phyloP scores from a whole-genome alignment of 2,888 invertebrate species.

The Heliconius cydno region DNA sequence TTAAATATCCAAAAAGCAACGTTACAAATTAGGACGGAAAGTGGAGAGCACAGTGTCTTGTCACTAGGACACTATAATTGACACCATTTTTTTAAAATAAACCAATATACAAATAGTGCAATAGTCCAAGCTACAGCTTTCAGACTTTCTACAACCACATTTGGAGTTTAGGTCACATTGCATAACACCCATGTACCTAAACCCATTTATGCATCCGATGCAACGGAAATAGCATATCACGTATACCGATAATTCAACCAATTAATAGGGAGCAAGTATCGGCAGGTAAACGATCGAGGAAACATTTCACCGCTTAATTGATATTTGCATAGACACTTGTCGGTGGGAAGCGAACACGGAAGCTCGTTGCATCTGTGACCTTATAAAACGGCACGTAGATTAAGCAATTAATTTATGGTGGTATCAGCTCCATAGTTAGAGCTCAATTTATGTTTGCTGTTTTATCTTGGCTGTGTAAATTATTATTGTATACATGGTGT shows the following conservation, averaged over 20 bases:
- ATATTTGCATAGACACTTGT: slow-evolving; percentile 64
- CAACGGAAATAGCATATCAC: slow-evolving; percentile 59
- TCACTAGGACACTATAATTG: no score
- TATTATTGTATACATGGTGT: slow-evolving; percentile 3
- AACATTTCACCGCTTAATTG: slow-evolving; percentile 68
- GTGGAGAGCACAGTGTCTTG: background rate
- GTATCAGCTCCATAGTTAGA: slow-evolving; percentile 26
- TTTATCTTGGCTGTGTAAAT: background rate
- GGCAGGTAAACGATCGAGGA: slow-evolving; percentile 56
- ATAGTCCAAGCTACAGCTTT: background rate
- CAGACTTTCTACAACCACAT: background rate
- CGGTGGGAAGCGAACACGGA: slow-evolving; percentile 53
- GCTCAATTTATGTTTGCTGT: slow-evolving; percentile 19
- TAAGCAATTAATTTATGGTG: slow-evolving; percentile 51
- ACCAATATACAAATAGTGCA: background rate
- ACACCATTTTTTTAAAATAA: no score
- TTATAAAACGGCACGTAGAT: slow-evolving; percentile 51
- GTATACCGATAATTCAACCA: slow-evolving; percentile 59
- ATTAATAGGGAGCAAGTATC: slow-evolving; percentile 58
- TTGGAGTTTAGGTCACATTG: slow-evolving; percentile 31
- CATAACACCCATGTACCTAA: slow-evolving; percentile 30
- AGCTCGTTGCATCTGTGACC: slow-evolving; percentile 56
- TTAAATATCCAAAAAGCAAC: background rate
- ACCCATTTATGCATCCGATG: slow-evolving; percentile 35
- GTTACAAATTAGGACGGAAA: background rate